Evolutionary conservation across 2,888 invertebrate genomes (phyloP).

Genomic region (Plagodis pulveraria): DNA sequence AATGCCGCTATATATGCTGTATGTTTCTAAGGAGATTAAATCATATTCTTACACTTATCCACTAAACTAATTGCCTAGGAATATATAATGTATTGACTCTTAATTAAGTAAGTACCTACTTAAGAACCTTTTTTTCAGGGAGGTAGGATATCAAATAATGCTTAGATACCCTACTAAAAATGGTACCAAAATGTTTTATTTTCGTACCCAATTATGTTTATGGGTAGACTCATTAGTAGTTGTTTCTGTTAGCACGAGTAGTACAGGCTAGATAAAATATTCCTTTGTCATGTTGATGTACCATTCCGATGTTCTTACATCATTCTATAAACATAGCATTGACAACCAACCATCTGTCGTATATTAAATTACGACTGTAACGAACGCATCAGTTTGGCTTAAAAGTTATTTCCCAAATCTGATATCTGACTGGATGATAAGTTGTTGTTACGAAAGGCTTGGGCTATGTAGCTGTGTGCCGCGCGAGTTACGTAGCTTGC

Average conservation of each 20-base stretch:
- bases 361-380: slow-evolving; percentile 16
- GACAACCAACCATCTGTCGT: slow-evolving; percentile 15
- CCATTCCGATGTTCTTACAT: slow-evolving; percentile 26
- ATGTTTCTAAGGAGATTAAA: too few species aligned
- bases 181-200: too few species aligned
- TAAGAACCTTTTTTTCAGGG: too few species aligned
- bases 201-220: slow-evolving; percentile 4
- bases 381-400: not conserved
- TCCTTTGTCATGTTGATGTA: slow-evolving; percentile 22
- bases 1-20: not conserved
- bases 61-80: too few species aligned
- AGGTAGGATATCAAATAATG: too few species aligned
- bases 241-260: not conserved
- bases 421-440: not conserved
- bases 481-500: slow-evolving; percentile 37
- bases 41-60: too few species aligned
- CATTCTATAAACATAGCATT: slow-evolving; percentile 21
- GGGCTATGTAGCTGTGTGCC: slow-evolving; percentile 2
- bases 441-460: slow-evolving; percentile 23
- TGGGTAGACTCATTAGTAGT: slow-evolving; percentile 17
- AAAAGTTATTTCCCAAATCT: not conserved
- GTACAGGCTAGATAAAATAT: slow-evolving; percentile 24
- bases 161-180: too few species aligned
- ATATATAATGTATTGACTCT: too few species aligned
- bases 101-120: too few species aligned